Base-by-base conservation (phyloP, 2,888 invertebrate species). In the Siphonodentalium dalli region DNA sequence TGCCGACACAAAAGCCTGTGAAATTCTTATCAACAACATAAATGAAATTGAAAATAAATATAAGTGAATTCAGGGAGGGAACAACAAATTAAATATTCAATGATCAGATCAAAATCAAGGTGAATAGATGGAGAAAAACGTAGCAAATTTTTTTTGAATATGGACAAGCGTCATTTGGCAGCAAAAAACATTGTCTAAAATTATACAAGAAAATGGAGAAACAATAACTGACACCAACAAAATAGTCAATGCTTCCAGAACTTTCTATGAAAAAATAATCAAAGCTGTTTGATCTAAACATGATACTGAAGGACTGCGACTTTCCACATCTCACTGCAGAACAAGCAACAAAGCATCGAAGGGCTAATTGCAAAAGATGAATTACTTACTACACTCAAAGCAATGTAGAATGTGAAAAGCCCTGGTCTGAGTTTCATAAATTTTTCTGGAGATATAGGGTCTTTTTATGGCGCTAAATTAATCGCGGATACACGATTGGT, bases 51-150 rank as follows among this genome's bases (percentile, higher is more conserved):
- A n/a, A n/a, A n/a, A 20, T 15, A 40, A 15, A 31, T 20, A n/a
- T 15, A 49, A 33, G 6, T 50, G 3, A 26, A 42, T 7, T 9
- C 37, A n/a, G 20, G 43, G 33, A 9, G 29, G 24, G 13, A 51
- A 9, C 18, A 43, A 37, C 43, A 51, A 38, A n/a, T 43, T 13
- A 37, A 37, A 24, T 43, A 34, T 13, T 24, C 11, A 5, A 27
- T 47, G 5, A 20, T 47, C 18, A 8, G 46, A 21, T 47, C 47
- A 27, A 47, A 23, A 24, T 31, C 37, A 24, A 26, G 34, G 23
- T 41, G 31, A n/a, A 41, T 24, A 18, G 33, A 38, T 6, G 49
- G 41, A 23, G 31, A 49, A 26, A 49, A 41, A 4, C 49, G 40
- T 3, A 41, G 34, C 13, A 13, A 41, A 33, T 41, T 21, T 18